Conservation (phyloP, 2,888 invertebrate species). For the Chymomyza procnemis region DNA sequence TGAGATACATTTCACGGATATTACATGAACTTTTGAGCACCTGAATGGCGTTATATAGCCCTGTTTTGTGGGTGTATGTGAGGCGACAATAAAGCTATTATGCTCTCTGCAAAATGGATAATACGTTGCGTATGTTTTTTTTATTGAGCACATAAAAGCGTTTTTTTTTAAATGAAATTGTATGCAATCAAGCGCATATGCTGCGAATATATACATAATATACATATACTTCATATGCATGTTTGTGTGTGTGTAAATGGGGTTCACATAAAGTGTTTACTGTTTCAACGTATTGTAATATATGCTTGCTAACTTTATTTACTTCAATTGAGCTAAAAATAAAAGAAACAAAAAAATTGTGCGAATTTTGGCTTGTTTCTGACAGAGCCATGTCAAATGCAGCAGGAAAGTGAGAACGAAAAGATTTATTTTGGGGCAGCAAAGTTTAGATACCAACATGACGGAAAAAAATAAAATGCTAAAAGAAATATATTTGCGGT, state of each 20-base stretch:
- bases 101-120: constrained; percentile 19
- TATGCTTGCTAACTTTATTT: background rate
- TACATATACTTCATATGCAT: too few relatives aligned
- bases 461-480: background rate
- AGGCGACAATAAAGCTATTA: constrained; percentile 40
- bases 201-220: background rate
- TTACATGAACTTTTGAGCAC: constrained; percentile 46
- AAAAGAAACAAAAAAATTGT: background rate
- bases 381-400: constrained; percentile 43
- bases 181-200: background rate
- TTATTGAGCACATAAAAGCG: background rate
- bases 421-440: background rate
- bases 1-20: background rate
- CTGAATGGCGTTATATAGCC: constrained; percentile 34
- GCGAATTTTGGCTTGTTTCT: background rate
- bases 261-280: background rate
- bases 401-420: constrained; percentile 23
- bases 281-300: background rate
- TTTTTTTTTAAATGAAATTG: background rate
- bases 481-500: too few relatives aligned
- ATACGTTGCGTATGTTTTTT: background rate
- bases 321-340: background rate
- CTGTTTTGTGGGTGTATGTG: background rate
- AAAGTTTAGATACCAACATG: too few relatives aligned
- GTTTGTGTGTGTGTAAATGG: too few relatives aligned